phyloP scores from a whole-genome alignment of 1,140 invertebrate species.

The Cydia pomonella region DNA sequence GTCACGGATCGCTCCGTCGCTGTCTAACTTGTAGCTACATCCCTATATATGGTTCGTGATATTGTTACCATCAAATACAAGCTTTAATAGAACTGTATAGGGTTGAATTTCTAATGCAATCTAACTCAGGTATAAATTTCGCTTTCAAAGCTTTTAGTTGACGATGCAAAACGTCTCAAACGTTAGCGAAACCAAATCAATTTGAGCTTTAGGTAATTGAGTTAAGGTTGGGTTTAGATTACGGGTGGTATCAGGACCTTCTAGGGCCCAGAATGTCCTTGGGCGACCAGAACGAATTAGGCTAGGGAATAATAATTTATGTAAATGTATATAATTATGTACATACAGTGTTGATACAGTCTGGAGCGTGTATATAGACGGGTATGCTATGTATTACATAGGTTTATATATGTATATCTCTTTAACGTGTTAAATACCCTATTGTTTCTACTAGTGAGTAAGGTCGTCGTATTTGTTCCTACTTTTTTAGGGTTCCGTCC shows the following conservation, averaged over 20 bases:
- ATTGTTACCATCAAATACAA: slow-evolving; percentile 46
- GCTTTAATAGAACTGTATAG: slow-evolving; percentile 45
- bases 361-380: slow-evolving; percentile 32
- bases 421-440: not conserved
- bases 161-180: slow-evolving; percentile 46
- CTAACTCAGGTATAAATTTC: slow-evolving; percentile 72
- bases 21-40: slow-evolving; percentile 50
- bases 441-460: not conserved
- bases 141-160: slow-evolving; percentile 67
- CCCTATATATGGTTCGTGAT: slow-evolving; percentile 46
- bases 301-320: slow-evolving; percentile 78
- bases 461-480: not conserved
- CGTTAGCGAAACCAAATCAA: not conserved
- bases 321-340: slow-evolving; percentile 72
- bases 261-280: slow-evolving; percentile 72
- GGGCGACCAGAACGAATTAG: slow-evolving; percentile 76
- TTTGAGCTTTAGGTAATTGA: slow-evolving; percentile 36
- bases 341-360: slow-evolving; percentile 52
- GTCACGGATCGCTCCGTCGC: slow-evolving; percentile 69
- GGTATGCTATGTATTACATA: slow-evolving; percentile 41
- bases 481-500: too few species aligned
- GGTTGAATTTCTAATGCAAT: slow-evolving; percentile 40
- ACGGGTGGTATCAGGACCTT: slow-evolving; percentile 52
- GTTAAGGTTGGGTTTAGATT: slow-evolving; percentile 43
- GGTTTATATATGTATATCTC: slow-evolving; percentile 8